These are phyloP conservation scores for Saimiri boliviensis DNA, from an alignment of 2,113 vertebrate species.

Conservation along the genomic window DNA sequence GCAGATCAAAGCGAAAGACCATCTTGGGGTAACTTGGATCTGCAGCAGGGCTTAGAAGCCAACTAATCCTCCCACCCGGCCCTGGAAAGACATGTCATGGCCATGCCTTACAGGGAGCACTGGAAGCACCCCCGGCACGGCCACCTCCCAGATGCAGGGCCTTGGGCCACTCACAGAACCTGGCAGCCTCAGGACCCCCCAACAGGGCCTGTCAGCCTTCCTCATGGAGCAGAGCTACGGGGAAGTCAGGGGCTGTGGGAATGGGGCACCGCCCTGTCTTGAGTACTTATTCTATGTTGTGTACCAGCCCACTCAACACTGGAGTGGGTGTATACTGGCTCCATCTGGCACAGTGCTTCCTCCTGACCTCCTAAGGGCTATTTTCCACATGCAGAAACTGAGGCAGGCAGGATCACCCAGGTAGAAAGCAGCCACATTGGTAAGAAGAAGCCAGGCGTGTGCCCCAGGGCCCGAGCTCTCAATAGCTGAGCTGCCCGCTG, in stretches of 20 bases:
- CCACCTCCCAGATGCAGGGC: background rate
- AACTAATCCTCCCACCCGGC: background rate
- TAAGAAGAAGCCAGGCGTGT: too few species aligned
- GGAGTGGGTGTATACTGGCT: background rate
- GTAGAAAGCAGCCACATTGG: background rate
- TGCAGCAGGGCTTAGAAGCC: background rate
- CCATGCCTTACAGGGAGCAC: accelerated
- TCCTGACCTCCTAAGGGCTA: too few species aligned
- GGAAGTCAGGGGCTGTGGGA: accelerated
- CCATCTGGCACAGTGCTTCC: background rate
- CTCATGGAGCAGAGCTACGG: accelerated
- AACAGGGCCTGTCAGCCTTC: accelerated
- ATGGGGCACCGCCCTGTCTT: accelerated
- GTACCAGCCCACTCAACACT: background rate
- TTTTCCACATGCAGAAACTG: background rate
- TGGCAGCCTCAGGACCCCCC: background rate
- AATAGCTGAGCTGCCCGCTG: accelerated
- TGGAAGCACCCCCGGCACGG: accelerated
- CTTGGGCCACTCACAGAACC: background rate
- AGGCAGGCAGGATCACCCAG: background rate
- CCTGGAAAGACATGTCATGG: accelerated
- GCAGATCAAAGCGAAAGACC: accelerated
- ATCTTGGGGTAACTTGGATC: accelerated
- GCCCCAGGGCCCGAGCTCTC: background rate
- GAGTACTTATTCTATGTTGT: accelerated